These are phyloP conservation scores for Lobophora halterata DNA, from an alignment of 2,888 invertebrate genomes.

Conservation along the genomic window DNA sequence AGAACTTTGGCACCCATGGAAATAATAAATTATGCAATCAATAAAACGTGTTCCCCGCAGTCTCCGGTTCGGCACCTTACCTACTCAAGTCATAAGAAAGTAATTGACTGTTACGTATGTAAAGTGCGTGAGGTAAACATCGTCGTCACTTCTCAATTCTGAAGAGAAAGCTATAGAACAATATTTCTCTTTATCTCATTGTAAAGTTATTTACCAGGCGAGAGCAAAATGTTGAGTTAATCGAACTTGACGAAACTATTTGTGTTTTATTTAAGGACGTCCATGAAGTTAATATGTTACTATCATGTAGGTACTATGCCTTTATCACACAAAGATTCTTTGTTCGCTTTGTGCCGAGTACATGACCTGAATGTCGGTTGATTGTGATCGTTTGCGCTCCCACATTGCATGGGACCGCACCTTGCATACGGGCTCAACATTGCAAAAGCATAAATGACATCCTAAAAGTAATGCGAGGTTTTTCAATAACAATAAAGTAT, in stretches of 20 bases:
- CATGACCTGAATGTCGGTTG: constrained; percentile 48
- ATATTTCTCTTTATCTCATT: constrained; percentile 36
- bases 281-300: constrained; percentile 21
- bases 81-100: constrained; percentile 32
- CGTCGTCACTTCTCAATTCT: constrained; percentile 38
- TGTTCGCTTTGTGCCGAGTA: constrained; percentile 56
- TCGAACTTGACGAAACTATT: constrained; percentile 17
- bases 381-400: constrained; percentile 60
- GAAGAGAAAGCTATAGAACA: constrained; percentile 49
- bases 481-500: constrained; percentile 15
- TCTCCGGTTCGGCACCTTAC: constrained; percentile 28
- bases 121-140: constrained; percentile 36
- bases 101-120: constrained; percentile 37
- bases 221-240: constrained; percentile 12
- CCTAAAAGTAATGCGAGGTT: constrained; percentile 32
- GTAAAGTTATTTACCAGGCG: constrained; percentile 29
- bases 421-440: constrained; percentile 49
- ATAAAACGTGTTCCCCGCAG: constrained; percentile 27
- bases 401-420: constrained; percentile 58
- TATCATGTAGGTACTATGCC: constrained; percentile 14
- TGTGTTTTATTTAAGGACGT: constrained; percentile 23
- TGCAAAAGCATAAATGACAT: constrained; percentile 51
- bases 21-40: constrained; percentile 40
- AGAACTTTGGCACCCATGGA: constrained; percentile 39
- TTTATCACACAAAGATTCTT: constrained; percentile 51